These are phyloP conservation scores for Empidonax traillii DNA, from an alignment of 2,113 vertebrate genomes.

Conservation along the genomic window DNA sequence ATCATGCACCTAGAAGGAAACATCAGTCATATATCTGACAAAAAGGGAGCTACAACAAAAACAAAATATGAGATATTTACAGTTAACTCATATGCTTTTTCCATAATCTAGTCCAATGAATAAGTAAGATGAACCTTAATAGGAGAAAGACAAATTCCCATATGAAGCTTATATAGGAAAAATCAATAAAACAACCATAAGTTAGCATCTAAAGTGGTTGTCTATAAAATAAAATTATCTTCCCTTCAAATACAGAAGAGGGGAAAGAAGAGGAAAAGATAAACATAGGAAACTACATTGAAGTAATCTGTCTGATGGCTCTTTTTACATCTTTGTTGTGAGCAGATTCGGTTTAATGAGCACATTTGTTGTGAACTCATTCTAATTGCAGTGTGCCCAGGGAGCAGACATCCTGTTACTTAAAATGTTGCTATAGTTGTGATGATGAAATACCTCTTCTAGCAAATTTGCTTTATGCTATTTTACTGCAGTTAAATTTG, in stretches of 20 bases:
- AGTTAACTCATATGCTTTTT: neutral
- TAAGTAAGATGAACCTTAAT: neutral
- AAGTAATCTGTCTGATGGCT: neutral
- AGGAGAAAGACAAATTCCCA: neutral
- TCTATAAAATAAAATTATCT: neutral
- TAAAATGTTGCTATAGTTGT: neutral
- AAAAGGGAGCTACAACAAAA: neutral
- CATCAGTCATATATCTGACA: neutral
- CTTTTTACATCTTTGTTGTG: neutral
- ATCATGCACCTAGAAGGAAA: neutral
- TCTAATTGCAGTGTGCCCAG: slow-evolving; percentile 23
- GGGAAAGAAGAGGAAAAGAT: neutral
- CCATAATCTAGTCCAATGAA: neutral
- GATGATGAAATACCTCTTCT: neutral
- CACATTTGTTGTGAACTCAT: neutral
- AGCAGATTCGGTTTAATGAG: slow-evolving; percentile 19
- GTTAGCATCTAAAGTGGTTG: neutral
- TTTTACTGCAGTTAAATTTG: neutral
- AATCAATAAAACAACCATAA: neutral
- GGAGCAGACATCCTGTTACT: neutral
- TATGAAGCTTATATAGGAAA: neutral
- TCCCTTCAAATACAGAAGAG: neutral
- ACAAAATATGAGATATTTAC: neutral
- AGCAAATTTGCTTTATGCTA: slow-evolving; percentile 1
- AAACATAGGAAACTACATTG: neutral